phyloP scores from a whole-genome alignment of 2,797 vertebrate genomes.

The Cossypha niveicapilla region DNA sequence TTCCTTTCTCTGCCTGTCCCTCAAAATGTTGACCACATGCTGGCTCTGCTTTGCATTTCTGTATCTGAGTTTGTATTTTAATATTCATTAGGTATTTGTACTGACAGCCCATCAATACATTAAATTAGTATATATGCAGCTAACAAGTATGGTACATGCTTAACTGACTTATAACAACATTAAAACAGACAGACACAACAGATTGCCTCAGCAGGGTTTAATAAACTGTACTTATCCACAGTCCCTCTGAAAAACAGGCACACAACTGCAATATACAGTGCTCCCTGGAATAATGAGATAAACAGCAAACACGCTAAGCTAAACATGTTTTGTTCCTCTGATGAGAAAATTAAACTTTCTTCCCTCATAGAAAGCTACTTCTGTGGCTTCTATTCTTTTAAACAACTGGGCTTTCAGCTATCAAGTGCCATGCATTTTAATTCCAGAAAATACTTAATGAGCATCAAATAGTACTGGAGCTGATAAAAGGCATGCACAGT shows the following conservation, averaged over 20 bases:
- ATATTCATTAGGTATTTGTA: slow-evolving; percentile 59
- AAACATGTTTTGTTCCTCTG: neutral
- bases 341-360: slow-evolving; percentile 20
- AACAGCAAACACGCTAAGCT: neutral
- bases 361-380: neutral
- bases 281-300: neutral
- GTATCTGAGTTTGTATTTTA: slow-evolving; percentile 44
- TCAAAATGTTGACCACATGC: slow-evolving; percentile 42
- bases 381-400: neutral
- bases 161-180: slow-evolving; percentile 54
- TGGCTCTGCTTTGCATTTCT: slow-evolving; percentile 58
- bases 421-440: neutral
- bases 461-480: neutral
- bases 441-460: neutral
- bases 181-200: slow-evolving; percentile 62
- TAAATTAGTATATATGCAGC: slow-evolving; percentile 57
- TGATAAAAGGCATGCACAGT: slow-evolving; percentile 1
- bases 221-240: slow-evolving; percentile 55
- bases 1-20: slow-evolving; percentile 53
- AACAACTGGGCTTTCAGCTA: neutral
- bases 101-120: slow-evolving; percentile 54
- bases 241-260: slow-evolving; percentile 37
- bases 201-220: slow-evolving; percentile 59
- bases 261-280: neutral
- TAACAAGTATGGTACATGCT: slow-evolving; percentile 53